Evolutionary conservation across 2,113 vertebrate species (phyloP).

Genomic region (Centropristis striata): DNA sequence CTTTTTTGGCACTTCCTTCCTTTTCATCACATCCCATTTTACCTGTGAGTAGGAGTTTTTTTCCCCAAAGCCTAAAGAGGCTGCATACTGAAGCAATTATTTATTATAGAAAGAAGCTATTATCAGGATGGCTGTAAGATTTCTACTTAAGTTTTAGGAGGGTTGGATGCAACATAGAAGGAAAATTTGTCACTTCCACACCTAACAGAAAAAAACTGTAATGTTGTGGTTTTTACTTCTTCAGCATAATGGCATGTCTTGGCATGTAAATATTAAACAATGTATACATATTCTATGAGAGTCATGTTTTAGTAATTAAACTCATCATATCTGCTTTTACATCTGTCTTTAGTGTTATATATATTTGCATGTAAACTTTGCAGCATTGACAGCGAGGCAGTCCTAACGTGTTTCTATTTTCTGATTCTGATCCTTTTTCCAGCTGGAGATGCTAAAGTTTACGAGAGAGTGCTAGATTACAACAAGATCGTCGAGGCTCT

Average conservation of each 20-base stretch:
- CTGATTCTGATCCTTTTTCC: conserved; percentile 35
- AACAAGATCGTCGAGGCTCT: conserved; percentile 94
- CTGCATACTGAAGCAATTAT: background rate
- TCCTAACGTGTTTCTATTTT: background rate
- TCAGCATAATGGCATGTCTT: background rate
- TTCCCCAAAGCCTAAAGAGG: background rate
- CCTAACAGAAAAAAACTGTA: background rate
- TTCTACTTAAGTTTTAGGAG: background rate
- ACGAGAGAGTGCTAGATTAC: conserved; percentile 95
- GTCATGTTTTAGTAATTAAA: background rate
- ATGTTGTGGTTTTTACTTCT: background rate
- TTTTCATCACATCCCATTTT: conserved; percentile 98
- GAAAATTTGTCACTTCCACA: background rate
- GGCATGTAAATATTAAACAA: background rate
- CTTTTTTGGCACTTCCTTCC: conserved; percentile 98
- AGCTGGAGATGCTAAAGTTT: conserved; percentile 97
- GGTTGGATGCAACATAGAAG: background rate
- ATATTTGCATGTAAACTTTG: background rate
- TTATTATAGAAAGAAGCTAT: background rate
- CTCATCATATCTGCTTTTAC: background rate
- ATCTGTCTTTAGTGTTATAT: background rate
- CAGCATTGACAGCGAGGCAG: background rate
- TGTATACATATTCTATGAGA: background rate
- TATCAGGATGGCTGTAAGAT: background rate
- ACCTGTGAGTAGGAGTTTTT: conserved; percentile 89